Conservation (phyloP, 2,113 vertebrate genomes). For the Catagonus wagneri region DNA sequence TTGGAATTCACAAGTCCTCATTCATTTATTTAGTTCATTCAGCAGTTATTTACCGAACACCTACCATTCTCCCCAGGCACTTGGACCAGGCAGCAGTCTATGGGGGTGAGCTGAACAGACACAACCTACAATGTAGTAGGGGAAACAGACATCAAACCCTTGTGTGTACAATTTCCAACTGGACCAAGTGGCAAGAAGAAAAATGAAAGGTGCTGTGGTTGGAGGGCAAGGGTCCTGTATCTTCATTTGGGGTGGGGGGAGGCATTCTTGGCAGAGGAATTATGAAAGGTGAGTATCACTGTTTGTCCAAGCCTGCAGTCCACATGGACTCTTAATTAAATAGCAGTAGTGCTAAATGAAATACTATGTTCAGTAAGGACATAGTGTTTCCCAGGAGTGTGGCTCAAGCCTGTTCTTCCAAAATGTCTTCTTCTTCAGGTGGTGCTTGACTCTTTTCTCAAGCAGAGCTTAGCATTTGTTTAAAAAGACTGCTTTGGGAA, state of each 20-base stretch:
- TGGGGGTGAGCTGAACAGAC: neutral
- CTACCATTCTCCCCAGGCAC: neutral
- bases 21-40: neutral
- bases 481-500: neutral
- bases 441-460: neutral
- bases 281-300: neutral
- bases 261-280: neutral
- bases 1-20: neutral
- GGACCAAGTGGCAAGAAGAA: conserved; percentile 19
- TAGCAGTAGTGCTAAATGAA: conserved; percentile 11
- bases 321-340: neutral
- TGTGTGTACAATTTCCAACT: neutral
- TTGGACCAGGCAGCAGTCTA: neutral
- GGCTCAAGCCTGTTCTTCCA: neutral
- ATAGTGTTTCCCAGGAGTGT: neutral
- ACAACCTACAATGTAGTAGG: neutral
- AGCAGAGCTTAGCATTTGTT: conserved; percentile 29
- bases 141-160: neutral
- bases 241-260: neutral
- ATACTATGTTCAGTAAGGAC: neutral
- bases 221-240: neutral
- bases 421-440: neutral
- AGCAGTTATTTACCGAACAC: neutral
- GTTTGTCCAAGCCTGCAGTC: neutral
- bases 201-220: neutral